Conservation (phyloP, 2,113 vertebrate genomes). For the Lycocorax pyrrhopterus region DNA sequence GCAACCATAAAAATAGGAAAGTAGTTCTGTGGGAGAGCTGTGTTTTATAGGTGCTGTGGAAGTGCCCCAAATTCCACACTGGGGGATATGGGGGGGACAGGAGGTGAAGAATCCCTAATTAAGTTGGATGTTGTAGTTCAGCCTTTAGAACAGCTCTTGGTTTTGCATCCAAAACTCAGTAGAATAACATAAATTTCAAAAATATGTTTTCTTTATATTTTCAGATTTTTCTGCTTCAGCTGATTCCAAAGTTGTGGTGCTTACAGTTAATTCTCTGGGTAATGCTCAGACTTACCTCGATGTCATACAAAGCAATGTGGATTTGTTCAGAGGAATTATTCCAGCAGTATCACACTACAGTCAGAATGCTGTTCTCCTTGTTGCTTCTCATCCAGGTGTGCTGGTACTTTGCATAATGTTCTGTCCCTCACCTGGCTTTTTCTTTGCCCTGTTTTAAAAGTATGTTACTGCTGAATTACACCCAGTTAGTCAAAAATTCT, state of each 20-base stretch:
- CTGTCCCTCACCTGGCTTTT: background rate
- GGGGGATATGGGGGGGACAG: accelerated
- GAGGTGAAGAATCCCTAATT: background rate
- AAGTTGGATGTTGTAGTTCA: background rate
- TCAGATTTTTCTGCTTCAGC: slow-evolving; percentile 84
- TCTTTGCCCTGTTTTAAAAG: background rate
- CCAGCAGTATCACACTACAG: slow-evolving; percentile 80
- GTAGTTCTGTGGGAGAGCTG: background rate
- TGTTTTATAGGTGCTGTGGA: background rate
- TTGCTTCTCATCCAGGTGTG: slow-evolving; percentile 90
- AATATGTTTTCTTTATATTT: slow-evolving; percentile 27
- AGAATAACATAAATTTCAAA: background rate
- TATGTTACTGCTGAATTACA: background rate
- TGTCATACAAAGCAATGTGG: slow-evolving; percentile 91
- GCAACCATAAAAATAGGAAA: background rate
- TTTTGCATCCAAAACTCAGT: background rate
- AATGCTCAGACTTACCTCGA: slow-evolving; percentile 85
- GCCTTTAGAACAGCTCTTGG: background rate
- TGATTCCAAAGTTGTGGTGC: slow-evolving; percentile 85
- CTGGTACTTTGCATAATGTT: background rate
- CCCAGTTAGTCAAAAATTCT: background rate
- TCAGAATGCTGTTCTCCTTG: slow-evolving; percentile 79
- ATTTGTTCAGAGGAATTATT: slow-evolving; percentile 85
- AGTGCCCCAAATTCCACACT: background rate
- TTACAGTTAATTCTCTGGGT: slow-evolving; percentile 88